phyloP scores from a whole-genome alignment of 2,113 vertebrate genomes.

The Okapia johnstoni region DNA sequence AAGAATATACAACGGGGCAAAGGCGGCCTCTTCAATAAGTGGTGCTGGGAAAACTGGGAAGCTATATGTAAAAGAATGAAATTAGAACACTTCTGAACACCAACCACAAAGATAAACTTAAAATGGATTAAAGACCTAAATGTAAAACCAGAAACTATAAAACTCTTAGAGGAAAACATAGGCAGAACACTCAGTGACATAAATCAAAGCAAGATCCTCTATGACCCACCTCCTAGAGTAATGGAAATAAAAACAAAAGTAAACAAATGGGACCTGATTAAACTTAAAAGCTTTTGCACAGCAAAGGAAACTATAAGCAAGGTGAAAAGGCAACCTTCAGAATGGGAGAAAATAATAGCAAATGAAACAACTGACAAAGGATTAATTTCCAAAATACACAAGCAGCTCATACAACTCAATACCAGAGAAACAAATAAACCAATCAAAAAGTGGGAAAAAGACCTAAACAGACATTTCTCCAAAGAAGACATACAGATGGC shows the following conservation, averaged over 20 bases:
- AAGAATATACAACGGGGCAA: neutral
- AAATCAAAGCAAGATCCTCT: neutral
- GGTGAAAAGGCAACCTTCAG: neutral
- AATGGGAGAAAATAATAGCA: neutral
- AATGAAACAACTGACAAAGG: neutral
- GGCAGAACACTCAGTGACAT: neutral
- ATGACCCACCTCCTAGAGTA: neutral
- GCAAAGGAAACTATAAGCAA: neutral
- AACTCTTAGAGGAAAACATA: neutral
- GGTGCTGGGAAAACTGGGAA: neutral
- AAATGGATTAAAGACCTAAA: neutral
- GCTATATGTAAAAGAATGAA: neutral
- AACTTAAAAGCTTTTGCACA: neutral
- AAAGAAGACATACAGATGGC: neutral
- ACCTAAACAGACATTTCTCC: neutral
- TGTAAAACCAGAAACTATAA: neutral
- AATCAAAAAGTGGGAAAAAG: neutral
- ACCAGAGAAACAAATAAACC: neutral
- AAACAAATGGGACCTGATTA: neutral
- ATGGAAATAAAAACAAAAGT: neutral
- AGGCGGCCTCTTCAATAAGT: neutral
- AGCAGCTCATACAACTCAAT: neutral
- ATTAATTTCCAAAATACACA: neutral
- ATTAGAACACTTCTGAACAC: neutral
- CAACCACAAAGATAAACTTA: neutral